Conservation (phyloP, 2,888 invertebrate species). For the Caenorhabditis sp. region DNA sequence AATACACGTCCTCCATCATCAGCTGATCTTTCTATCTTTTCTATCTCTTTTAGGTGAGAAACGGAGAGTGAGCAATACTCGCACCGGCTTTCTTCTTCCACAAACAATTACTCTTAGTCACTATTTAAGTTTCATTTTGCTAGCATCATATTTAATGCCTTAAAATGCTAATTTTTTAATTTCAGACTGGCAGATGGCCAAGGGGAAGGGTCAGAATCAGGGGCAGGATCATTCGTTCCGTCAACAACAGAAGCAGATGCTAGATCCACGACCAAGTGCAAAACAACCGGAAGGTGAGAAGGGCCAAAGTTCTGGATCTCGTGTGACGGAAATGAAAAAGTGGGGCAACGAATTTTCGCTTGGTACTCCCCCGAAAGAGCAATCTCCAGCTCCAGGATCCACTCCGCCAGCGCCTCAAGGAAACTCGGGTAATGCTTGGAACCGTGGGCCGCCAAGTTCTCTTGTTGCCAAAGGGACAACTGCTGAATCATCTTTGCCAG, state of each 20-base stretch:
- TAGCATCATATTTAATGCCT: background rate
- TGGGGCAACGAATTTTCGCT: constrained; percentile 48
- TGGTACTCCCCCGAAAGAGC: constrained; percentile 38
- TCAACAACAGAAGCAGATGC: constrained; percentile 63
- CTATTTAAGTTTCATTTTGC: constrained; percentile 1
- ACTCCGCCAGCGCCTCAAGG: constrained; percentile 25
- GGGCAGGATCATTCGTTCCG: constrained; percentile 55
- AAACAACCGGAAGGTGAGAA: constrained; percentile 44
- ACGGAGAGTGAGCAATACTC: constrained; percentile 31
- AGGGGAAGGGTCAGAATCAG: constrained; percentile 58
- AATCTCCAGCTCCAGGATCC: constrained; percentile 35
- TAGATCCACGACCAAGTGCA: constrained; percentile 44
- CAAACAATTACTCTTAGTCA: constrained; percentile 32
- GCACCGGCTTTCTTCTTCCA: constrained; percentile 6
- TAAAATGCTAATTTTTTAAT: background rate
- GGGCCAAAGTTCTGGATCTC: constrained; percentile 24
- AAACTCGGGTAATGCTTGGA: constrained; percentile 68
- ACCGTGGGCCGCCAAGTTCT: constrained; percentile 68
- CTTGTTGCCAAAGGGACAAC: constrained; percentile 47
- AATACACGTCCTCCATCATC: constrained; percentile 34
- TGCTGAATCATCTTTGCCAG: constrained; percentile 13
- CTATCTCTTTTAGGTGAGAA: constrained; percentile 9
- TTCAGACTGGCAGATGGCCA: constrained; percentile 64
- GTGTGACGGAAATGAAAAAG: constrained; percentile 54
- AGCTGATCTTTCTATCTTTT: constrained; percentile 53